Evolutionary conservation across 2,888 invertebrate genomes (phyloP).

Genomic region (Zygogramma bicolorata): DNA sequence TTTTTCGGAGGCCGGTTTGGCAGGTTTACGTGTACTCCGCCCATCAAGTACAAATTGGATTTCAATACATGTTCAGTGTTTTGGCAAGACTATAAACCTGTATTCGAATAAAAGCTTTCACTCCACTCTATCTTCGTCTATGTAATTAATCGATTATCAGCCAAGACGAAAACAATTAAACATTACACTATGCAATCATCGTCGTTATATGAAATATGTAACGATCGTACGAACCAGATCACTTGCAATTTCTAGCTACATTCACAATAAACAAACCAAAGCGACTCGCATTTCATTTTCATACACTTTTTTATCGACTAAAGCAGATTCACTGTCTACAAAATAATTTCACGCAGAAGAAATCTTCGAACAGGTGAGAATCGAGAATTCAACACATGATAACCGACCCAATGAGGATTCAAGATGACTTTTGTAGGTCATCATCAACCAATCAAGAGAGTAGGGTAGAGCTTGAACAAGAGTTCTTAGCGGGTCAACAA

Average conservation of each 20-base stretch:
- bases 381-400: constrained; percentile 28
- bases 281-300: constrained; percentile 27
- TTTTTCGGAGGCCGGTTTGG: too few relatives aligned
- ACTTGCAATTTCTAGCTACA: constrained; percentile 24
- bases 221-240: constrained; percentile 26
- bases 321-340: constrained; percentile 53
- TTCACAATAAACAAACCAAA: constrained; percentile 29
- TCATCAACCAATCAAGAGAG: constrained; percentile 59
- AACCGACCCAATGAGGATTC: constrained; percentile 49
- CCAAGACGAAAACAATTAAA: neutral
- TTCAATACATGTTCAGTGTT: too few relatives aligned
- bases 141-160: neutral
- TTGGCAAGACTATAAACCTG: too few relatives aligned
- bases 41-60: too few relatives aligned
- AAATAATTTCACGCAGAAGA: constrained; percentile 33
- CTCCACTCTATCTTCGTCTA: too few relatives aligned
- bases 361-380: constrained; percentile 38
- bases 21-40: too few relatives aligned
- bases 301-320: constrained; percentile 29
- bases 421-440: constrained; percentile 60
- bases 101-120: too few relatives aligned
- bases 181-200: neutral
- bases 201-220: neutral
- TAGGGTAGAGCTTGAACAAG: constrained; percentile 56
- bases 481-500: constrained; percentile 60